Evolutionary conservation across 2,888 invertebrate genomes (phyloP), one percentile per base, ranked within the genome.

Genomic region (Autographa pulchrina): DNA sequence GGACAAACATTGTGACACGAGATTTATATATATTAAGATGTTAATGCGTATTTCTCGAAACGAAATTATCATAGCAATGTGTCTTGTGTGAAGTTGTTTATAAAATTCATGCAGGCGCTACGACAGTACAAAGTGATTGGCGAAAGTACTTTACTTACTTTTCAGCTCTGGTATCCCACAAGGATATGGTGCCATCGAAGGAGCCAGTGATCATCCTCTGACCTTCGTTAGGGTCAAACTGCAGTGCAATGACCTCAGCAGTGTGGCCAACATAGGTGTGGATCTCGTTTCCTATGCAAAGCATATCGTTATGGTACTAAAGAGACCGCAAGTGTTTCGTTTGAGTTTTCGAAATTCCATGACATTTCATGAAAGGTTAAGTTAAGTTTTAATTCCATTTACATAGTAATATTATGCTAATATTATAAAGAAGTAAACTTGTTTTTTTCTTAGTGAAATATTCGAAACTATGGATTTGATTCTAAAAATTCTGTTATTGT

Each of bases 131-230:
- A 20, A 20, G 11, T 6, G 35, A 35, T 9, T 35, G 35, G 7
- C 7, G 7, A 7, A 35, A 7, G 35, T 38, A 11, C 25, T 38
- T 38, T n/a, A n/a, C 48, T 91, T 86, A 97, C 97, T 96, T 96
- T 68, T 96, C 96, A 20, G 94, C 94, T 75, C 97, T 96, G 5
- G 97, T 96, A 89, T 98, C 98, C 98, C 98, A 98, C 79, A 98
- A 90, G 25, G 96, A 96, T 60, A 98, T 97, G 11, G 97, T 97
- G 74, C 97, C 97, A 87, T 98, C 98, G 89, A 98, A 98, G 3
- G 98, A 98, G 8, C 98, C 98, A 0, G 98, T 98, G 83, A 98
- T 96, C 74, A 98, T 91, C 63, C 97, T 92, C 82, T 96, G 96
- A 0, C 98, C 98, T 79, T 97, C 96, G 76, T 96, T 96, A 74